Evolutionary conservation across 1,140 invertebrate genomes (phyloP), one percentile per base, ranked within the genome.

Genomic region (Adelges cooleyi): DNA sequence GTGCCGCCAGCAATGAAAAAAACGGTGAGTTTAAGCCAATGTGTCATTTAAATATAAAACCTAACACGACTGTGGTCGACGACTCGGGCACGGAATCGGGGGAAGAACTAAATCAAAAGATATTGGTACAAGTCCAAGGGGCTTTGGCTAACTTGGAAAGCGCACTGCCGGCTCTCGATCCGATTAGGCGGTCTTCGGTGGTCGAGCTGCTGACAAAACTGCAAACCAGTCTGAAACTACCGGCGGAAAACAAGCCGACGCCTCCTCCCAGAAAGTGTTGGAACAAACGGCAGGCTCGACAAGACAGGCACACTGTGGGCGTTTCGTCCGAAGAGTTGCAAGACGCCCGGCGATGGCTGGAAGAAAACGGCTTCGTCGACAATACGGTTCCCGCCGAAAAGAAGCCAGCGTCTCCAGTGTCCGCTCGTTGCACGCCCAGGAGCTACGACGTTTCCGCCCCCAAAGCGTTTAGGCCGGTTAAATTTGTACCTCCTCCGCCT

Each of bases 271-370:
- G 73, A 51, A 66, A 71, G 8, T 70, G 72, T 50, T 68, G 66
- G 17, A 68, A 69, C 4, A 65, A 67, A 4, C 52, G 54, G 9
- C 27, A 42, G 27, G 18, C 17, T 1, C 65, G 69, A 17, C 65
- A 70, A 29, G 80, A 81, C 33, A 77, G 88, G 3, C 86, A 90
- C 71, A 91, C 88, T 0, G 86, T 91, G 3, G 87, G 86, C 17
- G 88, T 90, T 1, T 88, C 84, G 3, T 77, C 80, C 1, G 87
- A 89, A 71, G 88, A 91, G 69, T 73, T 91, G 23, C 86, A 82
- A 1, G 80, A 84, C 67, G 88, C 88, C 1, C 78, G 87, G 46
- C 80, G 82, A 54, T 81, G 86, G 70, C 79, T 90, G 42, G 82
- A 87, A 70, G 79, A 86, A 67, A 81, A 68, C 51, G 56, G 44